Conservation (phyloP, 2,888 invertebrate species). For the Acronicta leporina region DNA sequence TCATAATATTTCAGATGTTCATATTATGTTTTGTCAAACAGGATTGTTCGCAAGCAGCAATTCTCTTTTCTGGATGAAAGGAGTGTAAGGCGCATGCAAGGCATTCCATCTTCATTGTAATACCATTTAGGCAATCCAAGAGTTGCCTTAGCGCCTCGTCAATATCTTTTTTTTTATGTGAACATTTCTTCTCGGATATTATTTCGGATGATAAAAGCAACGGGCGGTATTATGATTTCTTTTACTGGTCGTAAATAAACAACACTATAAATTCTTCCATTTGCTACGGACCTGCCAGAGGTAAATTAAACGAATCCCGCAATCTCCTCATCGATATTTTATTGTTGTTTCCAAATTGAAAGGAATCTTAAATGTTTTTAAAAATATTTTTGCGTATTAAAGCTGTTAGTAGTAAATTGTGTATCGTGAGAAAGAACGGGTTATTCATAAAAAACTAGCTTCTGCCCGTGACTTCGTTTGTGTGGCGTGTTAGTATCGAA, state of each 20-base stretch:
- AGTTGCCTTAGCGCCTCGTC: too few relatives aligned
- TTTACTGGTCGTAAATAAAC: slow-evolving; percentile 35
- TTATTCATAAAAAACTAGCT: slow-evolving; percentile 10
- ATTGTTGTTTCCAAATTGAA: slow-evolving; percentile 37
- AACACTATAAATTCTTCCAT: slow-evolving; percentile 33
- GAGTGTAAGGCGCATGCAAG: too few relatives aligned
- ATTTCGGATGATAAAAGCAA: background rate
- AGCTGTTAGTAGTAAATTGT: slow-evolving; percentile 18
- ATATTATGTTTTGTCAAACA: too few relatives aligned
- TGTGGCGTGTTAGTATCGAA: background rate
- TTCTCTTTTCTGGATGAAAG: too few relatives aligned
- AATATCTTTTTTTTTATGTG: too few relatives aligned
- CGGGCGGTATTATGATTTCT: slow-evolving; percentile 11
- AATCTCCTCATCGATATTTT: slow-evolving; percentile 11
- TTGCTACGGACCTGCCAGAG: slow-evolving; percentile 19
- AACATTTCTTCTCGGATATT: background rate
- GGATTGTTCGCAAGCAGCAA: too few relatives aligned
- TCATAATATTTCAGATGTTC: too few relatives aligned
- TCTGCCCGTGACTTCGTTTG: background rate
- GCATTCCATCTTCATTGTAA: too few relatives aligned
- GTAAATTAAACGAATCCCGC: slow-evolving; percentile 34
- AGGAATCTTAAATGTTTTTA: slow-evolving; percentile 19
- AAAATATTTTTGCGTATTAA: slow-evolving; percentile 37
- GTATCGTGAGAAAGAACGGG: slow-evolving; percentile 41
- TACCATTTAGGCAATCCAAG: too few relatives aligned